Base-by-base conservation (phyloP, 2,888 invertebrate genomes). In the Apamea anceps region DNA sequence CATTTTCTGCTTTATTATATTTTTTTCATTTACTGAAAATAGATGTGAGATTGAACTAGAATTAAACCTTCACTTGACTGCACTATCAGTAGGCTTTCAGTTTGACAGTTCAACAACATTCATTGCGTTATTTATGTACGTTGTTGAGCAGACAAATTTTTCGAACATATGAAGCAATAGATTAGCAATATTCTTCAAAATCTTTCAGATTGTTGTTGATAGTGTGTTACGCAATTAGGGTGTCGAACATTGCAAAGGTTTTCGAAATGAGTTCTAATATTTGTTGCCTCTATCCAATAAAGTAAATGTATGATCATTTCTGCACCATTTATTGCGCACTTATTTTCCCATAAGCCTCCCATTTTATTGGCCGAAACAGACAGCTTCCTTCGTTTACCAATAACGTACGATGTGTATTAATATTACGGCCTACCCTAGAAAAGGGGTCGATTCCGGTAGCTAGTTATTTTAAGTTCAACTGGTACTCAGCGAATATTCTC, bases 321-420 rank as follows among this genome's bases (percentile, higher is more conserved):
- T 71, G n/a, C 60, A 65, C 32, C 51, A 73, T 72, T 72, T 82
- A 65, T 51, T 28, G 21, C 18, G 18, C 62, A 70, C 75, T 70
- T 62, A 72, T 82, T 72, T 85, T 51, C 70, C 4, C 68, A 72
- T 78, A 72, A 51, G 12, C 57, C 62, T 48, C 1, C 1, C 6
- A 72, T 60, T 78, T 85, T 78, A 85, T 85, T 70, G 18, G 37
- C 12, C 15, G 54, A 62, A 72, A 65, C 32, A 42, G 62, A 42
- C 72, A n/a, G 62, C 32, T 62, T 66, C 68, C 62, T 67, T 45
- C 74, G 45, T 85, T 72, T 37, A n/a, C 68, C 54, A 78, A 82
- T 84, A 82, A 57, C 21, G 18, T 63, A 21, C 5, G 62, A 66
- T 82, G 25, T 81, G 81, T 84, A 77, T 75, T 85, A 74, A 54